These are phyloP conservation scores for Ascidia mentula DNA, from an alignment of 23 tunicate genomes.

Conservation along the genomic window DNA sequence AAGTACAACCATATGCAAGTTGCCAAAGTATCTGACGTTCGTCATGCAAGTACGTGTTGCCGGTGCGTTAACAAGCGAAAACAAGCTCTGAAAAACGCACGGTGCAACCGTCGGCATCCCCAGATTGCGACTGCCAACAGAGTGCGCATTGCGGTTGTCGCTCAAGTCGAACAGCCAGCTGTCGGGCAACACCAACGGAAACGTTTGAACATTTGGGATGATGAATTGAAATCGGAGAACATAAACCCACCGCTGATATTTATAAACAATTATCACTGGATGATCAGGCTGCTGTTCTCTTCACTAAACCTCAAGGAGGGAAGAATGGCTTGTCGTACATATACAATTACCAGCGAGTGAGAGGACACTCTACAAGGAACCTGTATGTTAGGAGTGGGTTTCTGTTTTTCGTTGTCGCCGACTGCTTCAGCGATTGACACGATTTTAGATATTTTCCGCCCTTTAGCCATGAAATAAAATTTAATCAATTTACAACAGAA, in stretches of 20 bases:
- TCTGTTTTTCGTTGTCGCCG: no score
- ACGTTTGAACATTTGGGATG: conserved; percentile 31
- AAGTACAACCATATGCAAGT: background rate
- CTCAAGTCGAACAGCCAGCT: background rate
- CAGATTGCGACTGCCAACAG: background rate
- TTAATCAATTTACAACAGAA: no score
- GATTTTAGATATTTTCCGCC: no score
- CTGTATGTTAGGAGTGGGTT: background rate
- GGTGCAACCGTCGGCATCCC: background rate
- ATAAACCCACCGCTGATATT: conserved; percentile 12
- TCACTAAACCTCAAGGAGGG: conserved; percentile 7
- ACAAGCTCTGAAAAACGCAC: background rate
- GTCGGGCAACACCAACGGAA: background rate
- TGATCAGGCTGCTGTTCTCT: conserved; percentile 5
- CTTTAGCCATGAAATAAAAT: no score
- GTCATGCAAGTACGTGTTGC: background rate
- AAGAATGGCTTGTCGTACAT: conserved; percentile 4
- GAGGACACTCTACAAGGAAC: background rate
- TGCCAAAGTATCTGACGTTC: background rate
- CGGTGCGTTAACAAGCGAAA: background rate
- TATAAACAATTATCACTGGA: conserved; percentile 32
- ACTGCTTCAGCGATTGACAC: no score
- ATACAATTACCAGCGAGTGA: background rate
- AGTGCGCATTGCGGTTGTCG: background rate
- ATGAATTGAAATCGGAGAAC: conserved; percentile 23